Base-by-base conservation (phyloP, 2,888 invertebrate genomes). In the Dusona sp. region DNA sequence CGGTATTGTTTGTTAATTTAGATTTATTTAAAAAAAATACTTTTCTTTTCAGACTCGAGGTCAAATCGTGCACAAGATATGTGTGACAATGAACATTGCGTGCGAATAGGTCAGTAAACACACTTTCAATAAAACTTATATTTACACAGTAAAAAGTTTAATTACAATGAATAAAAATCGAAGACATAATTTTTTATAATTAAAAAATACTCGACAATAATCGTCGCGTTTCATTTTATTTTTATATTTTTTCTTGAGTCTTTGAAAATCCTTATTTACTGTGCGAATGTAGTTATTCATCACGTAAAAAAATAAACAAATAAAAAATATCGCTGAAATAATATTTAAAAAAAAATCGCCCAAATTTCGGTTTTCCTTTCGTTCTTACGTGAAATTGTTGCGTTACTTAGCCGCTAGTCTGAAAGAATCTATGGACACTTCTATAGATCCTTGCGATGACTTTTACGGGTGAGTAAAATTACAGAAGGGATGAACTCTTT, bases 401-500 rank as follows among this genome's bases (percentile, higher is more conserved):
- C 86, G 67, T 89, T 48, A 79, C 65, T 95, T 96, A 87, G 97
- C 98, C 11, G 96, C 97, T 29, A 97, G 96, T 94, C 95, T 98
- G 51, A 96, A 97, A 25, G 95, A 96, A 67, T 96, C 97, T 16
- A 97, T 98, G 96, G 97, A 98, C 92, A 94, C 94, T 77, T 95
- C 95, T 42, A 96, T 95, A 74, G 95, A 98, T 93, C 98, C 98
- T 73, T 98, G 98, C 91, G 96, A 97, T 65, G 96, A 98, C 94
- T 98, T 98, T 94, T 97, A 98, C 94, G 95, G 96, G 95, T 98
- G 89, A 93, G 92, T 90, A 89, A 48, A 77, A 11, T 84, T 57
- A 77, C 61, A 38, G 57, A 73, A 16, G n/a, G 72, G 64, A 68
- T 57, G 36, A 68, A 82, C 45, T 73, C 25, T 67, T 74, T 75